phyloP scores from a whole-genome alignment of 2,888 invertebrate genomes.

The Meteorus cinctellus region DNA sequence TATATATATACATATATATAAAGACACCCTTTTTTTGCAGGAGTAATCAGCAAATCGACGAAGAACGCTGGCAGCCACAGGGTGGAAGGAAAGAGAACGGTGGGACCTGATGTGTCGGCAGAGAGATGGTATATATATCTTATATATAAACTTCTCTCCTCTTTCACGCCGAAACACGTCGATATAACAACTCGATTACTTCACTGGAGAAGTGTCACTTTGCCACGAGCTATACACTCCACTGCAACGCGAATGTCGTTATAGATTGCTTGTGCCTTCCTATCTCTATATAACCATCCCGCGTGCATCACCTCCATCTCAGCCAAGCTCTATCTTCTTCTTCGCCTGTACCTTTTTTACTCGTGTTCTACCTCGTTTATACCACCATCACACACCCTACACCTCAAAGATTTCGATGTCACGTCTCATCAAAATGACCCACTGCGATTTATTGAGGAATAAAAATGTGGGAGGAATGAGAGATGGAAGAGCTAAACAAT shows the following conservation, averaged over 20 bases:
- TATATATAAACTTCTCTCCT: constrained; percentile 6
- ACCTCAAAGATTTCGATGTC: constrained; percentile 35
- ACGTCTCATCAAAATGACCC: constrained; percentile 25
- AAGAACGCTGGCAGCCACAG: constrained; percentile 58
- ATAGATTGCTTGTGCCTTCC: constrained; percentile 50
- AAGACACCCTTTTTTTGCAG: constrained; percentile 39
- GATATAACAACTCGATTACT: constrained; percentile 69
- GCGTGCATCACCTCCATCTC: constrained; percentile 33
- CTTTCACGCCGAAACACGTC: constrained; percentile 56
- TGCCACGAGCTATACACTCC: constrained; percentile 60
- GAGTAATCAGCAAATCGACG: constrained; percentile 69
- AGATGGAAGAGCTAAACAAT: background rate
- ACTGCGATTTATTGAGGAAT: constrained; percentile 8
- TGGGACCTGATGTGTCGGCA: constrained; percentile 48
- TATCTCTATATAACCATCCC: constrained; percentile 40
- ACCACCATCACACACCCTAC: constrained; percentile 27
- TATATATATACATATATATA: constrained; percentile 14
- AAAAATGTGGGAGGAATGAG: background rate
- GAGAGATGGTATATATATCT: constrained; percentile 40
- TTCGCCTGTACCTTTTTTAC: constrained; percentile 8
- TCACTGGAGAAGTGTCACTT: constrained; percentile 66
- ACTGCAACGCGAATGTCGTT: constrained; percentile 64
- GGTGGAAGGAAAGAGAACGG: constrained; percentile 29
- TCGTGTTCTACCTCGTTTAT: constrained; percentile 25
- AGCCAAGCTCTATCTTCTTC: background rate